These are phyloP conservation scores for Drosophila arawakana DNA, from an alignment of 1,140 invertebrate species.

Conservation along the genomic window DNA sequence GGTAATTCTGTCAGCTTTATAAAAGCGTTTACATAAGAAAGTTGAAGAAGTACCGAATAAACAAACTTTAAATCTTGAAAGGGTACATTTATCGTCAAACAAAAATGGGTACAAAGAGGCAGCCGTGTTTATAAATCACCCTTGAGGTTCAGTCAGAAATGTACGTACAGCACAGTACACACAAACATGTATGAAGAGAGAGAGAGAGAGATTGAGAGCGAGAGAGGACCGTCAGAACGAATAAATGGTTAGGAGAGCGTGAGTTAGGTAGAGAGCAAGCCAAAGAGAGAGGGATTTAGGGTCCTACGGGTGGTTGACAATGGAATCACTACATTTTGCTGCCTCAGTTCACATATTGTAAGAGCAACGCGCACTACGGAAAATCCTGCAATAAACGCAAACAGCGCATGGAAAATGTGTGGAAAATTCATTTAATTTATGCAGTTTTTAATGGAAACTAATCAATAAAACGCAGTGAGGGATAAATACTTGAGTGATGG, in stretches of 20 bases:
- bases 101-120: no score
- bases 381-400: constrained; percentile 48
- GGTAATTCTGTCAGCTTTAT: no score
- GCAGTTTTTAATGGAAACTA: constrained; percentile 28
- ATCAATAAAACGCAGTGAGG: constrained; percentile 14
- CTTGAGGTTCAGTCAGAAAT: constrained; percentile 2
- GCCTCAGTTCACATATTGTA: constrained; percentile 62
- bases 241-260: constrained; percentile 12
- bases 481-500: constrained; percentile 48
- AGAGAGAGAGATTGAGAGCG: constrained; percentile 7
- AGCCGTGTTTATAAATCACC: background rate
- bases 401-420: constrained; percentile 4
- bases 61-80: no score
- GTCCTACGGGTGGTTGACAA: constrained; percentile 22
- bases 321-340: constrained; percentile 53
- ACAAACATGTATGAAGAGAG: constrained; percentile 10
- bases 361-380: constrained; percentile 56
- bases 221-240: background rate
- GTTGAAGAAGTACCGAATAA: no score
- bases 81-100: no score
- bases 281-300: constrained; percentile 6
- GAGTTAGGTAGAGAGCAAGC: constrained; percentile 4
- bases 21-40: no score
- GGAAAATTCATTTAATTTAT: constrained; percentile 17
- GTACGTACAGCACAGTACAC: constrained; percentile 35